These are phyloP conservation scores for Chionoecetes opilio DNA, from an alignment of 1,140 invertebrate species.

Conservation along the genomic window DNA sequence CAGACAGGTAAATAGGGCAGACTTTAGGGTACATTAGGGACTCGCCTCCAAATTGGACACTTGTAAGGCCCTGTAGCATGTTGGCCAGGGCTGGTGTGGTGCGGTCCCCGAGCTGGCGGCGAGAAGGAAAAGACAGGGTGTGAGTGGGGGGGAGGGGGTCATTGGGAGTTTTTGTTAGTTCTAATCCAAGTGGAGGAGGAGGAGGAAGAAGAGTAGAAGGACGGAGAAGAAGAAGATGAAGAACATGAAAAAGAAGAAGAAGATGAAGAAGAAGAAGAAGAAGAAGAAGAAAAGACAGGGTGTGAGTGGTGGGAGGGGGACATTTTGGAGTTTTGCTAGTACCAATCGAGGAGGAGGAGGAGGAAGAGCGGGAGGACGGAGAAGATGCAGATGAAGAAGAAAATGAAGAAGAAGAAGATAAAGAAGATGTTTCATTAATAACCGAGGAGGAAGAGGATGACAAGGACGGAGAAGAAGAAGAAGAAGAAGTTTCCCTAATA, in stretches of 20 bases:
- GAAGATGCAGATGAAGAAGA: too few relatives aligned
- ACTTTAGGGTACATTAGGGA: not conserved
- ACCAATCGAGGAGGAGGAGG: too few relatives aligned
- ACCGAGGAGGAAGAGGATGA: not conserved
- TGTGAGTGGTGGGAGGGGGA: not conserved
- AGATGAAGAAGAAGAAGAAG: not conserved
- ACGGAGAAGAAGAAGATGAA: not conserved
- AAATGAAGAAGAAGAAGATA: too few relatives aligned
- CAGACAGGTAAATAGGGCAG: not conserved
- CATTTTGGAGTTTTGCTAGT: too few relatives aligned
- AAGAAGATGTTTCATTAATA: too few relatives aligned
- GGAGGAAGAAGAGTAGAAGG: not conserved
- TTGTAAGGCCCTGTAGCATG: constrained; percentile 68
- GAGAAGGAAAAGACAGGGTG: not conserved
- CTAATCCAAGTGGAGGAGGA: not conserved
- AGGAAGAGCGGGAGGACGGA: too few relatives aligned
- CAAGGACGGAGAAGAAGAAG: too few relatives aligned
- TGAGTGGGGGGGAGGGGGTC: too few relatives aligned
- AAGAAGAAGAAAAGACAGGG: not conserved
- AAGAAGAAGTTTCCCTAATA: too few relatives aligned
- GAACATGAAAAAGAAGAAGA: not conserved
- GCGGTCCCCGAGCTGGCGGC: constrained; percentile 73
- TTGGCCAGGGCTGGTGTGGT: constrained; percentile 72
- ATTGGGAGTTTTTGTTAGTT: too few relatives aligned
- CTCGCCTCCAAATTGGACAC: constrained; percentile 75